These are phyloP conservation scores for Plagodis pulveraria DNA, from an alignment of 2,888 invertebrate species.

Conservation along the genomic window DNA sequence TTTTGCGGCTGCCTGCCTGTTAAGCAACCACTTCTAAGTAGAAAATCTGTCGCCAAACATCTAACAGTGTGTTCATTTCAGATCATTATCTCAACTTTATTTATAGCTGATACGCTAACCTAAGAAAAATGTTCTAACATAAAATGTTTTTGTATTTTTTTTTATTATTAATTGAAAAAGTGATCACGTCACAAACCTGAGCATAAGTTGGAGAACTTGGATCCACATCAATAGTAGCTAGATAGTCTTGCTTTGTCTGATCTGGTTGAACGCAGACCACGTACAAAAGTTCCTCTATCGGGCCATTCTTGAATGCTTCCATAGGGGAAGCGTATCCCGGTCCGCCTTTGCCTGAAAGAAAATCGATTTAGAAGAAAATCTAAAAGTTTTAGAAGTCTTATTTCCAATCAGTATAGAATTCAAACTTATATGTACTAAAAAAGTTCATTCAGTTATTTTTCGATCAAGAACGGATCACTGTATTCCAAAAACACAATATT, in stretches of 20 bases:
- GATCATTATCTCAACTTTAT: too few species aligned
- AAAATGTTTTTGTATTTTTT: too few species aligned
- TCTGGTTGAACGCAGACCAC: constrained; percentile 94
- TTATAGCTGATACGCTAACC: too few species aligned
- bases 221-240: constrained; percentile 96
- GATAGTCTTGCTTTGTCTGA: constrained; percentile 91
- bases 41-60: too few species aligned
- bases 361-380: constrained; percentile 7
- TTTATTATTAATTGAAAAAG: background rate
- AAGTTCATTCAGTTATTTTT: background rate
- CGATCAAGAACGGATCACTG: too few species aligned
- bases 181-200: constrained; percentile 79
- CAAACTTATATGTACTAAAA: background rate
- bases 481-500: too few species aligned
- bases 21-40: too few species aligned
- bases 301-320: constrained; percentile 93
- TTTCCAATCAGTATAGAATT: background rate
- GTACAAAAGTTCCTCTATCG: constrained; percentile 94
- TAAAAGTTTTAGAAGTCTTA: constrained; percentile 8
- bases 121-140: too few species aligned
- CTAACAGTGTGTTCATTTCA: too few species aligned
- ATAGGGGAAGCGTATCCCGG: constrained; percentile 92
- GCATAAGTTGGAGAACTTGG: constrained; percentile 93
- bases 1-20: too few species aligned
- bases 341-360: constrained; percentile 70